Base-by-base conservation (phyloP, 2,797 vertebrate species). In the Lepilemur septentrionalis region DNA sequence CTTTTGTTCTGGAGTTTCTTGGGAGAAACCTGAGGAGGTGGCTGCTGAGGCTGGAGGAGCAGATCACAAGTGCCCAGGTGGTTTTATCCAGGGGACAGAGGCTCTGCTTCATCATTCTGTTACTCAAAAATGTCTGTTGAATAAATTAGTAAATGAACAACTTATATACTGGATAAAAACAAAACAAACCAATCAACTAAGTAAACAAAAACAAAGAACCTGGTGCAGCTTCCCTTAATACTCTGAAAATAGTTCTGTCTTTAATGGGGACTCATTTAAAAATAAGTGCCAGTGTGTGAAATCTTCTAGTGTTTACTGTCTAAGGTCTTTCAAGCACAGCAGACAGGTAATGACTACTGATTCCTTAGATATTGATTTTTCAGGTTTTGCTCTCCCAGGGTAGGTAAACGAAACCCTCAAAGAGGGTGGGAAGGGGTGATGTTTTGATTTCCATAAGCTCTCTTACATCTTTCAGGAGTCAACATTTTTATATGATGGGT, bases 291-390 rank as follows among this genome's bases (percentile, higher is more conserved):
- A 57, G 59, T 38, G 69, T 93, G 75, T 59, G 55, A 94, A 95
- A 80, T 87, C 70, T 72, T 63, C 82, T 50, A 25, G 38, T 80
- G 86, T 67, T 96, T 91, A n/a, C 75, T 55, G 2, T 84, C 83
- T 92, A 30, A 91, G 55, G 63, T 79, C 38, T 95, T 95, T 80
- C 79, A 79, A 72, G 72, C 63, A 69, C 5, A 61, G 78, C 69
- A 78, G 92, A 89, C 78, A 96, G 72, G 85, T 78, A 92, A 96
- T 76, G 69, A 94, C 65, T 86, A 41, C 89, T 80, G 91, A 96
- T 94, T 96, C 83, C 30, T 80, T 63, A 76, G 80, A 80, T 87
- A 85, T 67, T 96, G 93, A 87, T 85, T 96, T 92, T 88, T 50
- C 0, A 2, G n/a, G 38, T 52, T 70, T 91, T 91, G 79, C 76